Evolutionary conservation across 1,140 invertebrate species (phyloP).

Genomic region (Gerris buenoi): DNA sequence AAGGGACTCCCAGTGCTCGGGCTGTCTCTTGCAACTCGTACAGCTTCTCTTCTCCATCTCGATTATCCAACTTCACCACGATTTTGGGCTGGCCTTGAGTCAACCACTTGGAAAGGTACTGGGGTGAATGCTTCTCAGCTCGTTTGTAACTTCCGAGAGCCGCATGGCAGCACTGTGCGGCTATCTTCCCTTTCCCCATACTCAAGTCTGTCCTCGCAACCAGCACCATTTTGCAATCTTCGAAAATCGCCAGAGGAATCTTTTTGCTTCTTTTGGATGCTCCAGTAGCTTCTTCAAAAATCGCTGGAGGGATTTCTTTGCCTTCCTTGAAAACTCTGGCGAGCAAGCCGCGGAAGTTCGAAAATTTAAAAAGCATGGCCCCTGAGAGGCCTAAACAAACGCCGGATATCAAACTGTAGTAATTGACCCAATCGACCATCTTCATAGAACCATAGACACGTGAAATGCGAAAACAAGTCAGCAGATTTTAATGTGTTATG

Average conservation of each 20-base stretch:
- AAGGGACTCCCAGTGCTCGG: slow-evolving; percentile 46
- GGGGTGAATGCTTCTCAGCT: slow-evolving; percentile 40
- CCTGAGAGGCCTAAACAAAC: background rate
- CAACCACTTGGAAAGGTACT: slow-evolving; percentile 56
- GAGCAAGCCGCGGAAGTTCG: background rate
- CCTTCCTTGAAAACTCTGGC: background rate
- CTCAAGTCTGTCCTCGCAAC: slow-evolving; percentile 77
- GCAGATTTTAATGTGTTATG: no score
- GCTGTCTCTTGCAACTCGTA: slow-evolving; percentile 48
- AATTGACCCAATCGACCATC: no score
- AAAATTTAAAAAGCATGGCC: background rate
- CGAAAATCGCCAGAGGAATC: no score
- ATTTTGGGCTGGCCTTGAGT: slow-evolving; percentile 65
- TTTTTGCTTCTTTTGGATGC: no score
- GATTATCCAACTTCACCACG: slow-evolving; percentile 35
- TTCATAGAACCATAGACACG: no score
- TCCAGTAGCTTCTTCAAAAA: no score
- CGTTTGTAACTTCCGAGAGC: slow-evolving; percentile 64
- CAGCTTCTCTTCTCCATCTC: slow-evolving; percentile 40
- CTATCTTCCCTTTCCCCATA: slow-evolving; percentile 90
- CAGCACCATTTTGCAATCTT: slow-evolving; percentile 53
- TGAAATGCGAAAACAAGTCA: no score
- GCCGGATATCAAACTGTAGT: no score
- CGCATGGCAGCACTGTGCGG: slow-evolving; percentile 82
- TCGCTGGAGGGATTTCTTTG: no score